These are phyloP conservation scores for Prosapia bicincta DNA, from an alignment of 2,888 invertebrate species.

Conservation along the genomic window DNA sequence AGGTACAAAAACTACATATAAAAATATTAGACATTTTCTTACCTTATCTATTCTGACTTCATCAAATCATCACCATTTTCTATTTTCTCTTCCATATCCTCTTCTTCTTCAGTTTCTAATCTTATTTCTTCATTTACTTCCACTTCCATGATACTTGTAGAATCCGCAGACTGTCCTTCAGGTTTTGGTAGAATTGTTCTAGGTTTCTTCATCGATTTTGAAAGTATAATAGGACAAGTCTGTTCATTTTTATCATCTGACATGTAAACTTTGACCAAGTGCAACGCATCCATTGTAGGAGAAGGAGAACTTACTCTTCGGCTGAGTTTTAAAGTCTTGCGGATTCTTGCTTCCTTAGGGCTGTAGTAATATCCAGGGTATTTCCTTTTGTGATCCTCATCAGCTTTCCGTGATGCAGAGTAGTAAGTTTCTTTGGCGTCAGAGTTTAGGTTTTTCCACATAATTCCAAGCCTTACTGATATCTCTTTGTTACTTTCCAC, in stretches of 20 bases:
- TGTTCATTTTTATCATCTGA: background rate
- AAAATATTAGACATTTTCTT: background rate
- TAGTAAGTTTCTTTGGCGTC: slow-evolving; percentile 54
- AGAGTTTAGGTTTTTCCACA: slow-evolving; percentile 55
- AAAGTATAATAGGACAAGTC: background rate
- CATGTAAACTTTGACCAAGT: slow-evolving; percentile 15
- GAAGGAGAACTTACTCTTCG: background rate
- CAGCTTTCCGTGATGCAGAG: slow-evolving; percentile 53
- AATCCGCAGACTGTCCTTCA: background rate
- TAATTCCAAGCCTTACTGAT: slow-evolving; percentile 49
- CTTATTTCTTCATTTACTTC: background rate
- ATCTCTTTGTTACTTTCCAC: slow-evolving; percentile 49
- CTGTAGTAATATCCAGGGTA: slow-evolving; percentile 55
- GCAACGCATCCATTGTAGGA: background rate
- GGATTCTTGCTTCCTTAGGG: slow-evolving; percentile 46
- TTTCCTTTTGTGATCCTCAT: slow-evolving; percentile 57
- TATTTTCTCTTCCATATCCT: background rate
- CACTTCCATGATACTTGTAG: background rate
- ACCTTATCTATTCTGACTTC: background rate
- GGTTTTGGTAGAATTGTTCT: slow-evolving; percentile 5
- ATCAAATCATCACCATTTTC: background rate
- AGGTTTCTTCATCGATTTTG: background rate
- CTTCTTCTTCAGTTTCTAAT: background rate
- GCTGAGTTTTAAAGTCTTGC: slow-evolving; percentile 38
- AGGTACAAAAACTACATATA: background rate